Evolutionary conservation across 2,888 invertebrate species (phyloP).

Genomic region (Pristionchus japonicus): DNA sequence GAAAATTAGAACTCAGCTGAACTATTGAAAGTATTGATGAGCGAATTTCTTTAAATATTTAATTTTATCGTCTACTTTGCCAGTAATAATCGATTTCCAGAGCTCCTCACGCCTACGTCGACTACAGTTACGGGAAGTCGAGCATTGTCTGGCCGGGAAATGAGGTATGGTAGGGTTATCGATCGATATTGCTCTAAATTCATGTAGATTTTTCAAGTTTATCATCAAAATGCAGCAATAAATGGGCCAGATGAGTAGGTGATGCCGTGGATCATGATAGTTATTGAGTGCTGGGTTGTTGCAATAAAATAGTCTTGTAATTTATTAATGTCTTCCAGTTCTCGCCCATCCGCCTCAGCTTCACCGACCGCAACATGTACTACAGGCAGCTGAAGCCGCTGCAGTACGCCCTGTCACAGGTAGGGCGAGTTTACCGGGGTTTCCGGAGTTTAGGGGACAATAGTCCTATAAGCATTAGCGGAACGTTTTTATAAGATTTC

Average conservation of each 20-base stretch:
- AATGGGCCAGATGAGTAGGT: too few species aligned
- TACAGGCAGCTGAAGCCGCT: constrained; percentile 19
- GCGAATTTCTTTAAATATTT: too few species aligned
- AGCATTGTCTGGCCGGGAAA: constrained; percentile 19
- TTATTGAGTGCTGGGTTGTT: too few species aligned
- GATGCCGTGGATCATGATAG: neutral
- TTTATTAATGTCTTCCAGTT: too few species aligned
- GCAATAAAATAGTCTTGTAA: too few species aligned
- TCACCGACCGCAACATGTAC: neutral
- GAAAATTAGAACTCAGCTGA: too few species aligned
- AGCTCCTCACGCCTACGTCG: constrained; percentile 7
- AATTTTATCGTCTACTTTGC: neutral
- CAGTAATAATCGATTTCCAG: neutral
- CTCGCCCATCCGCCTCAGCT: neutral
- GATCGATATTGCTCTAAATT: too few species aligned
- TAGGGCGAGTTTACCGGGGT: too few species aligned
- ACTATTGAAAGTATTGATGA: too few species aligned
- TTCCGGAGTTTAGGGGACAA: too few species aligned
- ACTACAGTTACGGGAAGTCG: neutral
- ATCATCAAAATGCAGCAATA: neutral
- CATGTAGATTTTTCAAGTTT: neutral
- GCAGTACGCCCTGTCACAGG: constrained; percentile 20
- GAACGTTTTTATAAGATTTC: too few species aligned
- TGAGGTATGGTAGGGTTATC: neutral
- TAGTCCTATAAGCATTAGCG: too few species aligned